These are phyloP conservation scores for Eidolon helvum DNA, from an alignment of 2,113 vertebrate species.

Conservation along the genomic window DNA sequence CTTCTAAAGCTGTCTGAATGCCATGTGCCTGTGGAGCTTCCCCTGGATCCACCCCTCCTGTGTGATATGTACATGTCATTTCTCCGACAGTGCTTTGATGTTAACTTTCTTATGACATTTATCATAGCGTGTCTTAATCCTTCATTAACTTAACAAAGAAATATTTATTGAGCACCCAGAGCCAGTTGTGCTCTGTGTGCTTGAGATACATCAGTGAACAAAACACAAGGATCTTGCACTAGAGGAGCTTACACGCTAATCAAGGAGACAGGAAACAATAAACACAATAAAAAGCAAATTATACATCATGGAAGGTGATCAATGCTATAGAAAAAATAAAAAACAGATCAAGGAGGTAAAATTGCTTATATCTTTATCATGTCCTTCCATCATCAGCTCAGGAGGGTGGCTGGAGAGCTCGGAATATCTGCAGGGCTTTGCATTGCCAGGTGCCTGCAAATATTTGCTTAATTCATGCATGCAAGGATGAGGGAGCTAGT, in stretches of 20 bases:
- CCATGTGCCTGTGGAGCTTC: neutral
- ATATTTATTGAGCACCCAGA: neutral
- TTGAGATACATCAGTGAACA: neutral
- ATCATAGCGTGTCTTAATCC: neutral
- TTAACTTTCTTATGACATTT: neutral
- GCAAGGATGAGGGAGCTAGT: neutral
- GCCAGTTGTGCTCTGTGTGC: neutral
- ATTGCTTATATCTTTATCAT: fast-evolving
- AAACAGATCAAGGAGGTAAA: neutral
- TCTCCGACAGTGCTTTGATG: neutral
- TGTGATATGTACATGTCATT: neutral
- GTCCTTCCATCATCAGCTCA: neutral
- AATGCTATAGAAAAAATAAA: neutral
- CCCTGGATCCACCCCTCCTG: neutral
- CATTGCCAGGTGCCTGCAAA: neutral
- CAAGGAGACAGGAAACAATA: neutral
- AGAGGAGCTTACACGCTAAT: neutral
- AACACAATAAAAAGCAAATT: neutral
- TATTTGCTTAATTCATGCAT: neutral
- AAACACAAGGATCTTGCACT: neutral
- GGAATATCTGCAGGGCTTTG: neutral
- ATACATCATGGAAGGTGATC: neutral
- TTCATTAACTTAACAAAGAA: neutral
- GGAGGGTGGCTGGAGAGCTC: neutral
- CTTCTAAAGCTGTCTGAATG: neutral